Conservation (phyloP, 2,797 vertebrate genomes). For the Euthynnus affinis region DNA sequence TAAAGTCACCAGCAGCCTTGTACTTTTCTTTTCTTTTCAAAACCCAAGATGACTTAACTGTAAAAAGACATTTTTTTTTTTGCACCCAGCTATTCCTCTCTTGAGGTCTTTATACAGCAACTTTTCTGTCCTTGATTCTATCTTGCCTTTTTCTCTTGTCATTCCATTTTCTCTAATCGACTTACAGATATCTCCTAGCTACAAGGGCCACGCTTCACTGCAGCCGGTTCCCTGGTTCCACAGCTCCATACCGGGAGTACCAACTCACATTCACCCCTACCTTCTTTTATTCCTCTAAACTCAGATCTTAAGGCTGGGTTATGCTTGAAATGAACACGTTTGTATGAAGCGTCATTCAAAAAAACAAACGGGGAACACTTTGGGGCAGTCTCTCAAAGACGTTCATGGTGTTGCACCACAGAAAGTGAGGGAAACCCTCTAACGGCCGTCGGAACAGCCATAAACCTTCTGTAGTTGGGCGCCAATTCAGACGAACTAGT, state of each 20-base stretch:
- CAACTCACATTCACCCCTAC: background rate
- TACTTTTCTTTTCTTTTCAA: conserved; percentile 60
- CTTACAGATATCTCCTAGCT: conserved; percentile 63
- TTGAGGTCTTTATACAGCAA: conserved; percentile 50
- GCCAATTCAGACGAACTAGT: background rate
- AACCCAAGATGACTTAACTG: conserved; percentile 73
- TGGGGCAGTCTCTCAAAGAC: background rate
- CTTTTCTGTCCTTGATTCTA: conserved; percentile 37
- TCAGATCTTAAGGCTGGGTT: background rate
- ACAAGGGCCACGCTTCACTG: conserved; percentile 50
- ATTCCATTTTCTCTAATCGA: conserved; percentile 62
- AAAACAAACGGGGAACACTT: background rate
- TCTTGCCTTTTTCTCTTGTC: conserved; percentile 70
- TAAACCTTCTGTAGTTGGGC: too few species aligned
- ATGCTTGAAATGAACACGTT: background rate
- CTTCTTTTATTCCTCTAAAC: background rate
- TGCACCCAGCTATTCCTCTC: conserved; percentile 65
- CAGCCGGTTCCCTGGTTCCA: conserved; percentile 18
- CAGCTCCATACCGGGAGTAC: background rate
- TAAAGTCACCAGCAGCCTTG: conserved; percentile 89
- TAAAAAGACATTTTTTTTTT: conserved; percentile 57
- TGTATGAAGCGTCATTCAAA: background rate
- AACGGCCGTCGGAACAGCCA: too few species aligned
- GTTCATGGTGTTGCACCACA: background rate
- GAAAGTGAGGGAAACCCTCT: background rate